Conservation (phyloP, 2,888 invertebrate species). For the Pammene fasciana region DNA sequence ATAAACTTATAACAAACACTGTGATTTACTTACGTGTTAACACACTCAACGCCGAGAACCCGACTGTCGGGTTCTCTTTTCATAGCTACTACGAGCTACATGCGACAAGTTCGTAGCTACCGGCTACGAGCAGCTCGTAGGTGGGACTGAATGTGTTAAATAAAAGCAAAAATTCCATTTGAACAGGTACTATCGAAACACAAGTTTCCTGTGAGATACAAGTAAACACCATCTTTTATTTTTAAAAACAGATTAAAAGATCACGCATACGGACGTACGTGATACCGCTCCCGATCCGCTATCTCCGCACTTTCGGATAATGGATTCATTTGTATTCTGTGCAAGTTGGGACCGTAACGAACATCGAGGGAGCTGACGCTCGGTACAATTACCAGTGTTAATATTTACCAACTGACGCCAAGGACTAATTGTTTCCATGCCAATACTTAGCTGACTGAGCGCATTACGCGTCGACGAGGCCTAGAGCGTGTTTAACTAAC, state of each 20-base stretch:
- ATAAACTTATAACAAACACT: too few relatives aligned
- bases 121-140: too few relatives aligned
- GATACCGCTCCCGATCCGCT: conserved; percentile 69
- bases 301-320: conserved; percentile 76
- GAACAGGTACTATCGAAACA: neutral
- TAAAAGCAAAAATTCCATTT: too few relatives aligned
- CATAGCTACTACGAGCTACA: too few relatives aligned
- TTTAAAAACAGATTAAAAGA: conserved; percentile 60
- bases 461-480: neutral
- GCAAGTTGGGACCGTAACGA: conserved; percentile 78
- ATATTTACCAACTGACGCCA: conserved; percentile 81
- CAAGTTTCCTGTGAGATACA: neutral
- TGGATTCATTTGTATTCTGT: conserved; percentile 82
- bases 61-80: too few relatives aligned
- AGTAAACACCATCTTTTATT: conserved; percentile 42
- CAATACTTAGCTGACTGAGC: conserved; percentile 46
- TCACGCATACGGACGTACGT: conserved; percentile 61
- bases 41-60: too few relatives aligned
- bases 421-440: conserved; percentile 73
- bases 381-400: conserved; percentile 81
- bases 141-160: too few relatives aligned
- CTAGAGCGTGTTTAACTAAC: neutral
- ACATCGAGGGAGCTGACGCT: conserved; percentile 78
- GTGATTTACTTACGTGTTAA: too few relatives aligned
- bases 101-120: too few relatives aligned